Conservation (phyloP, 1,140 invertebrate genomes). For the Orussus abietinus region DNA sequence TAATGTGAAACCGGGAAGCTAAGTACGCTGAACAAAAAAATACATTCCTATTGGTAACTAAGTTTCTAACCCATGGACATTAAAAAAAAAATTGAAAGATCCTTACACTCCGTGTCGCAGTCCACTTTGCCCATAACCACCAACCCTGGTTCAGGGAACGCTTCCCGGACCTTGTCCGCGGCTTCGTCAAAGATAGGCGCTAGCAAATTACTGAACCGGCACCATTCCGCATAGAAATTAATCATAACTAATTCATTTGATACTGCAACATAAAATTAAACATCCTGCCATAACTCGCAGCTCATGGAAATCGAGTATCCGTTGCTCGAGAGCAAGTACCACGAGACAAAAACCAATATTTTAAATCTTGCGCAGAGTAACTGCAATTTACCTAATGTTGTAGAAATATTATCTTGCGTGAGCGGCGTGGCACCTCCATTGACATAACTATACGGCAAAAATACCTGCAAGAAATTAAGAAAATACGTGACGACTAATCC, state of each 20-base stretch:
- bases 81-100: conserved; percentile 11
- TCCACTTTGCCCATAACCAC: conserved; percentile 96
- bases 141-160: conserved; percentile 76
- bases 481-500: neutral
- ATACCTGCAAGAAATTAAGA: conserved; percentile 56
- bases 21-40: conserved; percentile 61
- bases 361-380: conserved; percentile 12
- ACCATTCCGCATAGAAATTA: conserved; percentile 99
- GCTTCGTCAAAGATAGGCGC: conserved; percentile 96
- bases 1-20: conserved; percentile 89
- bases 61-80: conserved; percentile 9
- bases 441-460: conserved; percentile 63
- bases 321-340: neutral
- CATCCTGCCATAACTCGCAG: conserved; percentile 15
- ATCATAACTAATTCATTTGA: conserved; percentile 95
- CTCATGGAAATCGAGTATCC: conserved; percentile 14
- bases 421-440: conserved; percentile 74
- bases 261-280: conserved; percentile 61
- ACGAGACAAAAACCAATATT: conserved; percentile 17
- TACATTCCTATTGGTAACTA: conserved; percentile 9
- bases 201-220: conserved; percentile 90
- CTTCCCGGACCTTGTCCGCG: conserved; percentile 77
- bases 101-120: conserved; percentile 86
- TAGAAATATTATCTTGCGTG: conserved; percentile 74
- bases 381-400: conserved; percentile 67